Percentiles rank a stretch among this genome's conserved stretches.
phyloP scores from a whole-genome alignment of 2,888 invertebrate genomes.

The Lasioglossum oenotherae region DNA sequence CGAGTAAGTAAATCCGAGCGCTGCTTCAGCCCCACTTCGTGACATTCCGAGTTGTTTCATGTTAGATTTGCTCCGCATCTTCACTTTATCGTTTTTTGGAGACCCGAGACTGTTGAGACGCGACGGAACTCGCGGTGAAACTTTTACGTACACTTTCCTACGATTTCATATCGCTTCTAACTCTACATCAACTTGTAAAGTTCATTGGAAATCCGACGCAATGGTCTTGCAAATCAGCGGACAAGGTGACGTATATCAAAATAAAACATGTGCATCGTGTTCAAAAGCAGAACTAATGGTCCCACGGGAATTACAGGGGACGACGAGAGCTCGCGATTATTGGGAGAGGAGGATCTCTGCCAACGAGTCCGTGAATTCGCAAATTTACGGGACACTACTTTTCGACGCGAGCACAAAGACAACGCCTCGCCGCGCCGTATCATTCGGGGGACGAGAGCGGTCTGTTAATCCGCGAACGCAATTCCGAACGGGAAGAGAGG shows the following conservation, averaged over 20 bases:
- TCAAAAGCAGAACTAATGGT: background rate
- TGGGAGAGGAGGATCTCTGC: background rate
- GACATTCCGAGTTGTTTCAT: background rate
- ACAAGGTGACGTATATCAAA: no score
- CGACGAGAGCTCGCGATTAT: background rate
- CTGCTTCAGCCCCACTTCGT: background rate
- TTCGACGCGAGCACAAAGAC: background rate
- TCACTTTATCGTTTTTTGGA: no score
- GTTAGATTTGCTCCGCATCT: no score
- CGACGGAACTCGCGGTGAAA: no score
- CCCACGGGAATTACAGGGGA: background rate
- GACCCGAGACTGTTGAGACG: no score
- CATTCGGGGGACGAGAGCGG: constrained; percentile 6
- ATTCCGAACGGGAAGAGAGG: constrained; percentile 10
- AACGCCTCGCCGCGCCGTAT: background rate
- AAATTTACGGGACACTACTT: background rate
- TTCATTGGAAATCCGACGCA: no score
- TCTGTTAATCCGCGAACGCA: constrained; percentile 29
- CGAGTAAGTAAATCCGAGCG: background rate
- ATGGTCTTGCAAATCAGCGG: no score
- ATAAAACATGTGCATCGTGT: background rate
- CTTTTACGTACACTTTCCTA: no score
- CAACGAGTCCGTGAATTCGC: background rate
- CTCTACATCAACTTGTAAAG: no score
- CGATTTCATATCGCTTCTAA: no score